Percentiles rank a stretch among this genome's conserved stretches.
Evolutionary conservation across 2,113 vertebrate genomes (phyloP).

Genomic region (Ammospiza nelsoni): DNA sequence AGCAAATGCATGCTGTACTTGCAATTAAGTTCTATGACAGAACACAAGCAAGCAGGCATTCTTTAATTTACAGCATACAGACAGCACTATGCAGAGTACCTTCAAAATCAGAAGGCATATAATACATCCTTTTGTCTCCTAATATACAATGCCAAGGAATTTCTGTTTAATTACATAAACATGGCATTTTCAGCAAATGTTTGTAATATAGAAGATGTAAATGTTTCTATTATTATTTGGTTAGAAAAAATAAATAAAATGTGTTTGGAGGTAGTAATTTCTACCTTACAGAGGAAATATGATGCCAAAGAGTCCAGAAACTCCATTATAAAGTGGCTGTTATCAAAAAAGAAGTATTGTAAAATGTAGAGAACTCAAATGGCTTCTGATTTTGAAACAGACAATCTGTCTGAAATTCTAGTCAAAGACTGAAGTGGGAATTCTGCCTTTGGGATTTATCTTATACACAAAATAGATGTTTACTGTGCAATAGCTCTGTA

Average conservation of each 20-base stretch:
- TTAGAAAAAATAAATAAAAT: neutral
- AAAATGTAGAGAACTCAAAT: neutral
- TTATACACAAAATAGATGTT: neutral
- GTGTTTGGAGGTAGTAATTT: neutral
- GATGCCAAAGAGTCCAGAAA: neutral
- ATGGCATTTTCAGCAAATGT: neutral
- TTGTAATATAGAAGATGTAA: neutral
- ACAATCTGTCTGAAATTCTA: slow-evolving; percentile 6
- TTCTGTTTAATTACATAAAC: neutral
- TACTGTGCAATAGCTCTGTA: neutral
- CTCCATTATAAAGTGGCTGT: neutral
- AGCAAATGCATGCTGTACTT: neutral
- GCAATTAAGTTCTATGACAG: neutral
- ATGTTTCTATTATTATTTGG: neutral
- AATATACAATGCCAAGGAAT: neutral
- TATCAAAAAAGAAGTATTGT: slow-evolving; percentile 16
- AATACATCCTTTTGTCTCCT: neutral
- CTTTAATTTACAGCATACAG: neutral
- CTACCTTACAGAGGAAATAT: neutral
- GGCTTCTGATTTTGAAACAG: slow-evolving; percentile 25
- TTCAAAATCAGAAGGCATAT: neutral
- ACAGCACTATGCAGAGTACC: neutral
- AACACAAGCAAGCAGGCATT: neutral
- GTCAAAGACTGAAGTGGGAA: neutral
- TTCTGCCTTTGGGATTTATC: neutral